phyloP scores from a whole-genome alignment of 2,888 invertebrate species.

The Brenthis ino region DNA sequence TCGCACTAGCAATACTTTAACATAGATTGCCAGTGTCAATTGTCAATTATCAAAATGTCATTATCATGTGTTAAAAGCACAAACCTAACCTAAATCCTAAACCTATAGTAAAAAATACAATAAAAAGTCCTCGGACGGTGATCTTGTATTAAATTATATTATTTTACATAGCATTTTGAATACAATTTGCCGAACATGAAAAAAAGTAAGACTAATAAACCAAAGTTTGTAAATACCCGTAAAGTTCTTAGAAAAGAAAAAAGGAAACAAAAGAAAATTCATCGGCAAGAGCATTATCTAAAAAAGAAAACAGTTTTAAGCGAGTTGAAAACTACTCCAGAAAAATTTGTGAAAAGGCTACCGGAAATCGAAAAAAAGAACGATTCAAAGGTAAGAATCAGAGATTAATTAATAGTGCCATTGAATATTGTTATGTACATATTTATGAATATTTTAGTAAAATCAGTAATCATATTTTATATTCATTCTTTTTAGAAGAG shows the following conservation, averaged over 20 bases:
- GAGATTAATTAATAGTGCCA: not conserved
- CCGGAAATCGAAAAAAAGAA: constrained; percentile 47
- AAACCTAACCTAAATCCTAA: constrained; percentile 8
- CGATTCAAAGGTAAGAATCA: constrained; percentile 50
- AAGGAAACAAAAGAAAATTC: constrained; percentile 85
- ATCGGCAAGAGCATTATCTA: constrained; percentile 66
- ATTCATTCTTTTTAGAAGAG: constrained; percentile 54
- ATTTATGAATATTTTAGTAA: not conserved
- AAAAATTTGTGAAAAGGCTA: constrained; percentile 67
- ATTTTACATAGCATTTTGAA: not conserved
- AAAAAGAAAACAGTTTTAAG: constrained; percentile 59
- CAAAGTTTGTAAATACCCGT: constrained; percentile 71
- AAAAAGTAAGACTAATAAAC: constrained; percentile 51
- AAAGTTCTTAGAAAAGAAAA: constrained; percentile 89
- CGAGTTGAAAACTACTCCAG: constrained; percentile 50
- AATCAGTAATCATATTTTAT: not conserved
- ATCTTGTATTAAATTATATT: too few species aligned
- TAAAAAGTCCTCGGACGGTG: too few species aligned
- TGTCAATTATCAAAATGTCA: constrained; percentile 3
- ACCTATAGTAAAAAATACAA: not conserved
- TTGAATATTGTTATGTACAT: not conserved
- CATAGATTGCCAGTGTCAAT: not conserved
- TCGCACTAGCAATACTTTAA: too few species aligned
- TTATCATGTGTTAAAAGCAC: constrained; percentile 7
- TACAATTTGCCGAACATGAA: constrained; percentile 49